Conservation (phyloP, 1,140 invertebrate species). For the Drosophila murphyi region DNA sequence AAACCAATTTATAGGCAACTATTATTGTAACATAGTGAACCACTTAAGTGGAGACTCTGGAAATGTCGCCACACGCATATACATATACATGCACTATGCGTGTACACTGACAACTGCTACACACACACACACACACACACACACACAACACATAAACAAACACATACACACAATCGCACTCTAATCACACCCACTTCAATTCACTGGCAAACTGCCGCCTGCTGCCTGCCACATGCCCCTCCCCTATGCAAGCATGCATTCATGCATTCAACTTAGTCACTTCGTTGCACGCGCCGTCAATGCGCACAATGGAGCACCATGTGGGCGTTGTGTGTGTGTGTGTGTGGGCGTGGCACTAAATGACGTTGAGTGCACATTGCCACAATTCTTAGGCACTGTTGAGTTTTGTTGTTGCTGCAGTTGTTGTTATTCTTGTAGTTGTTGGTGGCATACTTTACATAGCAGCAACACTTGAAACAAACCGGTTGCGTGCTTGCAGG, state of each 20-base stretch:
- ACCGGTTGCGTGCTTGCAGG: conserved; percentile 45
- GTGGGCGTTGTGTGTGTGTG: conserved; percentile 26
- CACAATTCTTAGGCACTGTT: conserved; percentile 64
- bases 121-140: conserved; percentile 14
- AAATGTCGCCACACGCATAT: conserved; percentile 9
- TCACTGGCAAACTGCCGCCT: conserved; percentile 3
- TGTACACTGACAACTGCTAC: not conserved
- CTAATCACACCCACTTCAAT: conserved; percentile 45
- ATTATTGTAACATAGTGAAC: conserved; percentile 37
- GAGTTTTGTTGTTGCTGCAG: conserved; percentile 29
- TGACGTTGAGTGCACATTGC: conserved; percentile 76
- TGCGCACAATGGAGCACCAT: conserved; percentile 54
- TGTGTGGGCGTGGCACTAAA: conserved; percentile 57
- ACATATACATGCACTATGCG: conserved; percentile 1
- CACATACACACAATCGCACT: conserved; percentile 24
- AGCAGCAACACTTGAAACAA: conserved; percentile 65
- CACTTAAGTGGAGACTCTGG: conserved; percentile 28
- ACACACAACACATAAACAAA: conserved; percentile 9
- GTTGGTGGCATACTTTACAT: conserved; percentile 73
- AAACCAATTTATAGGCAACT: conserved; percentile 46
- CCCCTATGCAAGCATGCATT: conserved; percentile 11
- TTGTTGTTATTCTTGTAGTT: conserved; percentile 4
- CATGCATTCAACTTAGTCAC: conserved; percentile 51
- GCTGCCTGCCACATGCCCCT: not conserved
- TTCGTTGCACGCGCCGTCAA: conserved; percentile 55